phyloP scores from a whole-genome alignment of 2,888 invertebrate genomes.

The Rhopalosiphum nymphaeae region DNA sequence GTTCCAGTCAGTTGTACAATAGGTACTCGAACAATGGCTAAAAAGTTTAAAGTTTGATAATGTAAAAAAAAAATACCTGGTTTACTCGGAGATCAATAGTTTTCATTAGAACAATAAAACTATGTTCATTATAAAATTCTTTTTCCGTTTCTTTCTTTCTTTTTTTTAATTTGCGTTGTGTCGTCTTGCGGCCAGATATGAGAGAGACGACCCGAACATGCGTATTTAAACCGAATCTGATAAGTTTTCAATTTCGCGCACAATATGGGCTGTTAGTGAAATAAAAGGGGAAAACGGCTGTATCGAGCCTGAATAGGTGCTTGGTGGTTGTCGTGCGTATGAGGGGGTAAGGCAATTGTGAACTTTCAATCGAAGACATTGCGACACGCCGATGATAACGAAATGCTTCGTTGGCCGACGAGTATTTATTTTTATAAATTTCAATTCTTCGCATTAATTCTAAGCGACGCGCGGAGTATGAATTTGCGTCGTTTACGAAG shows the following conservation, averaged over 20 bases:
- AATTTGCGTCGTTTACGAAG: not conserved
- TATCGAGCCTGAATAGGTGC: not conserved
- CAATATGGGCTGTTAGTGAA: conserved; percentile 31
- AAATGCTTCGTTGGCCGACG: conserved; percentile 25
- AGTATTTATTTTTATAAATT: conserved; percentile 23
- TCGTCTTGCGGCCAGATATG: not conserved
- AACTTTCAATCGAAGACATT: conserved; percentile 43
- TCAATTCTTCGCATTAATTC: conserved; percentile 30
- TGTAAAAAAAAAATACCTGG: conserved; percentile 49
- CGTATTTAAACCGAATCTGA: conserved; percentile 54
- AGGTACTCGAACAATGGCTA: conserved; percentile 62
- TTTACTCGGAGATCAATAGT: conserved; percentile 59
- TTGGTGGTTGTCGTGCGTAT: not conserved
- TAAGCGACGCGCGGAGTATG: not conserved
- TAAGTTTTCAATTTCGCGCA: conserved; percentile 63
- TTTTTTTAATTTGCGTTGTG: conserved; percentile 39
- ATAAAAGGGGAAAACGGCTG: conserved; percentile 8
- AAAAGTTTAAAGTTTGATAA: conserved; percentile 65
- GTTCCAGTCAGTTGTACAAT: conserved; percentile 40
- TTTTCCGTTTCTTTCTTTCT: conserved; percentile 17
- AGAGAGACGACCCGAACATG: not conserved
- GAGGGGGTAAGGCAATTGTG: not conserved
- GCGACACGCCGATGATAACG: conserved; percentile 34
- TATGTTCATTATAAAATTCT: conserved; percentile 53
- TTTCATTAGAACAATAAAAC: conserved; percentile 61